Evolutionary conservation across 1,140 invertebrate genomes (phyloP), one percentile per base, ranked within the genome.

Genomic region (Leptinotarsa texana): DNA sequence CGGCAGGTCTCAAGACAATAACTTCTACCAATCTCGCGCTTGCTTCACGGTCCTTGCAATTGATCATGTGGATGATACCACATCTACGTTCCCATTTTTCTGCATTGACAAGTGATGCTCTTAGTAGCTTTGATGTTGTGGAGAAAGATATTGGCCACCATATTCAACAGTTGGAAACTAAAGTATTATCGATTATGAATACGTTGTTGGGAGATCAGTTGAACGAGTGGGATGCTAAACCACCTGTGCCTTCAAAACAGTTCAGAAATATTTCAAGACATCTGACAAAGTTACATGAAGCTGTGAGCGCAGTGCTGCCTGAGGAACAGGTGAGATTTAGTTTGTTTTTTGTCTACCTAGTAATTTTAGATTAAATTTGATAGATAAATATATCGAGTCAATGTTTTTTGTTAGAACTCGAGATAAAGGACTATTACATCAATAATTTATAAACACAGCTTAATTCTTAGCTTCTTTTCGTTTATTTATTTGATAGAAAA

Each of bases 1-100:
- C 96, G 75, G 96, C 96, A 18, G 97, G 97, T 1, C 87, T 99
- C 61, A 99, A 98, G 88, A 98, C 96, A 63, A 99, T 99, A 67
- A 97, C 96, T 1, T 97, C 94, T 76, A 95, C 93, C 61, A 98
- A 98, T 88, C 87, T 99, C 75, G 97, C 96, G 11, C 86, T 99
- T 75, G 95, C 96, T 0, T 95, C 95, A 11, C 89, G 98, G 76
- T 97, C 93, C 86, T 84, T 97, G 83, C 92, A 94, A 82, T 87
- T 94, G 18, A 89, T 98, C 51, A 83, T 94, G 13, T 95, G 93
- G 91, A 85, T 94, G 68, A 87, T 95, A 80, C 92, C 92, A 6
- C 88, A 91, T 77, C 87, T 95, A 17, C 90, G 90, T 79, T 81
- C 86, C 24, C 90, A 93, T 82, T 93, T 95, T 83, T 88, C 89